Evolutionary conservation across 2,113 vertebrate genomes (phyloP).

Genomic region (Galeopterus variegatus): DNA sequence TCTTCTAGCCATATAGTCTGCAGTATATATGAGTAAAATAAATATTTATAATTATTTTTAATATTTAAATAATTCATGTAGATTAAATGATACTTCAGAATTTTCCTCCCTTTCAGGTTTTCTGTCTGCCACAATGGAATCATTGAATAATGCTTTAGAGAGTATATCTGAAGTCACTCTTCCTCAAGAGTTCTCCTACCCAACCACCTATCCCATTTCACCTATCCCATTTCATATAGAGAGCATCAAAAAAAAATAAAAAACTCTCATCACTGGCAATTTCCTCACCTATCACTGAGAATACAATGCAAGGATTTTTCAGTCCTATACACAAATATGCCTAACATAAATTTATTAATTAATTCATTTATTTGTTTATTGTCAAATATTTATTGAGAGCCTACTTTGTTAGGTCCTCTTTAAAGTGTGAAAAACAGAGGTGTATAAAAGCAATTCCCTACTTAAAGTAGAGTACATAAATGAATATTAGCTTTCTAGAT

Average conservation of each 20-base stretch:
- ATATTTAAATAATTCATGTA: conserved; percentile 7
- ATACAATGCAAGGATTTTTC: neutral
- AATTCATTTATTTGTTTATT: neutral
- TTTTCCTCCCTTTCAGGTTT: neutral
- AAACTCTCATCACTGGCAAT: neutral
- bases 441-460: neutral
- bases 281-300: neutral
- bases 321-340: neutral
- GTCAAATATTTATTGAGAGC: neutral
- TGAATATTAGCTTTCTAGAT: neutral
- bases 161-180: neutral
- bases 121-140: neutral
- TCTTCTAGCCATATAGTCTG: neutral
- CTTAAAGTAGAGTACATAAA: neutral
- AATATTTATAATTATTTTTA: conserved; percentile 14
- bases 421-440: neutral
- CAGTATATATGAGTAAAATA: neutral
- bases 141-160: neutral
- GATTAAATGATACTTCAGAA: neutral
- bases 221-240: neutral
- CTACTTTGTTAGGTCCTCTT: neutral
- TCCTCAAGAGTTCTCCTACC: neutral
- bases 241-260: rapidly evolving
- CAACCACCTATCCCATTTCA: neutral
- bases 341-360: neutral